A percentile compares a stretch with the other conserved stretches of the same genome.
These are phyloP conservation scores for Xyrauchen texanus DNA, from an alignment of 2,113 vertebrate genomes.

Conservation along the genomic window DNA sequence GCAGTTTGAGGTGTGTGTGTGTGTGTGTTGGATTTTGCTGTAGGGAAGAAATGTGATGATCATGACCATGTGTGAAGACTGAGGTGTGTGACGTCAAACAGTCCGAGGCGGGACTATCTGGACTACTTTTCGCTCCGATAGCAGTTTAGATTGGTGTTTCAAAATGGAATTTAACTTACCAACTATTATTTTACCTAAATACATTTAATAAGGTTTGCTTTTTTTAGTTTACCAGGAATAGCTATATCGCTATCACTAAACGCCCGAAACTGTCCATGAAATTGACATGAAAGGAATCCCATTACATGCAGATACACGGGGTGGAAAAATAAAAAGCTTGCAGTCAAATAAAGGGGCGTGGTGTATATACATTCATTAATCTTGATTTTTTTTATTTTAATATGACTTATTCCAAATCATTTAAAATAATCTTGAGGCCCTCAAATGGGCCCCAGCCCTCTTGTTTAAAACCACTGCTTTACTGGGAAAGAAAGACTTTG, in stretches of 20 bases:
- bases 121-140: constrained; percentile 8
- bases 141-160: background rate
- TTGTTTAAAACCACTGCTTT: no score
- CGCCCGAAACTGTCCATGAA: background rate
- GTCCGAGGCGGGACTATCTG: constrained; percentile 36
- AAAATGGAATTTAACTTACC: no score
- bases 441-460: no score
- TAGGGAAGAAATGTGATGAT: constrained; percentile 37
- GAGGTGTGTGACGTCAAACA: constrained; percentile 69
- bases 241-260: background rate
- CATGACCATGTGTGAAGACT: constrained; percentile 76
- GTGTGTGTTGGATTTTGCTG: background rate
- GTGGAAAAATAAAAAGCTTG: constrained; percentile 21
- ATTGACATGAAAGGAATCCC: background rate
- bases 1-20: background rate
- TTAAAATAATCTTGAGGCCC: no score
- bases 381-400: no score
- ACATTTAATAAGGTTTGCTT: no score
- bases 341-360: constrained; percentile 12
- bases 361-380: background rate
- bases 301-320: constrained; percentile 1
- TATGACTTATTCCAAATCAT: no score
- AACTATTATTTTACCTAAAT: no score
- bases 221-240: background rate
- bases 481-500: no score